These are phyloP conservation scores for Calosoma granatense DNA, from an alignment of 1,140 invertebrate genomes.

Conservation along the genomic window DNA sequence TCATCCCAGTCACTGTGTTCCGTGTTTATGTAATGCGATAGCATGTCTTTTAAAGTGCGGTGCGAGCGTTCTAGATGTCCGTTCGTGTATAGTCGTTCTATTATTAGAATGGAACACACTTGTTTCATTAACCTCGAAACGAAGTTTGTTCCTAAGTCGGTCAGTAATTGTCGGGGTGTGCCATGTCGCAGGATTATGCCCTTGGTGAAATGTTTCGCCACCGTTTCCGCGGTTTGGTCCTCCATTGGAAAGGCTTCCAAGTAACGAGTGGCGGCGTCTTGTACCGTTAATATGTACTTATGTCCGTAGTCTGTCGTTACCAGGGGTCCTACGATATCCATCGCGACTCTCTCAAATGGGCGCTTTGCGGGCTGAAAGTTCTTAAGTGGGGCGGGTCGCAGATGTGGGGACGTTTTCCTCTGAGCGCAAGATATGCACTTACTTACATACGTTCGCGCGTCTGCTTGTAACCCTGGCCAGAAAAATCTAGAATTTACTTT, in stretches of 20 bases:
- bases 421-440: slow-evolving; percentile 16
- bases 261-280: slow-evolving; percentile 24
- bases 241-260: slow-evolving; percentile 19
- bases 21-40: slow-evolving; percentile 17
- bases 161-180: slow-evolving; percentile 23
- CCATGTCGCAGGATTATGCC: slow-evolving; percentile 22
- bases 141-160: slow-evolving; percentile 27
- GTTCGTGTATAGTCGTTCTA: slow-evolving; percentile 24
- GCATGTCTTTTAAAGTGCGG: slow-evolving; percentile 16
- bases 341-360: slow-evolving; percentile 23
- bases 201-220: slow-evolving; percentile 20
- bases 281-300: slow-evolving; percentile 31
- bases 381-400: slow-evolving; percentile 14
- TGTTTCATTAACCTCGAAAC: slow-evolving; percentile 22
- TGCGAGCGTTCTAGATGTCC: slow-evolving; percentile 23
- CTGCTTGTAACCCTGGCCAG: slow-evolving; percentile 18
- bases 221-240: slow-evolving; percentile 19
- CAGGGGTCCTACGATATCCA: slow-evolving; percentile 33
- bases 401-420: slow-evolving; percentile 15
- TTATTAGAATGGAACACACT: slow-evolving; percentile 22
- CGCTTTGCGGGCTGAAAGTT: background rate
- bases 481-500: slow-evolving; percentile 13
- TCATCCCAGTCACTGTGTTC: slow-evolving; percentile 28
- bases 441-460: slow-evolving; percentile 15
- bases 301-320: slow-evolving; percentile 19